Evolutionary conservation across 2,888 invertebrate species (phyloP), one percentile per base, ranked within the genome.

Genomic region (Amphipyra berbera): DNA sequence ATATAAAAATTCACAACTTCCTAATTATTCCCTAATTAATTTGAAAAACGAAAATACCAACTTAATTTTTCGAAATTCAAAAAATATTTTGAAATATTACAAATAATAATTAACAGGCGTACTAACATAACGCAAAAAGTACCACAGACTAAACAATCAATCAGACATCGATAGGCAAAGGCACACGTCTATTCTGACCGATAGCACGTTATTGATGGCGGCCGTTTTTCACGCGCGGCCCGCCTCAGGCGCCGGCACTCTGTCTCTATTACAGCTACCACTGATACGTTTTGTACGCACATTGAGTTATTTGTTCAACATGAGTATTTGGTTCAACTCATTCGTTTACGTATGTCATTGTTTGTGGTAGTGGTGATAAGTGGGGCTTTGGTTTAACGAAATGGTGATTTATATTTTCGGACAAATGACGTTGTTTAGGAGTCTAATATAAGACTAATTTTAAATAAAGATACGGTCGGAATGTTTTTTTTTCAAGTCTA

Each of bases 201-300:
- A 85, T 87, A 89, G 80, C 84, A 76, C 65, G 83, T 89, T 90
- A 93, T 90, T 88, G 87, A 92, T 93, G 87, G 84, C 72, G 54
- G 76, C 73, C 82, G 88, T 93, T 91, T 90, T 90, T 92, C 92
- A 90, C 78, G 65, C 72, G 69, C 67, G 73, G 62, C 76, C 73
- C 75, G 77, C 82, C 80, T 68, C 76, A 58, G 84, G 87, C 82
- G 67, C 82, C 80, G 71, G 74, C 82, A 81, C 82, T 85, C 80
- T 78, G 81, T 86, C 87, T 86, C 87, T 83, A 87, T 88, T 84
- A 83, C 82, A 71, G 67, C 59, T 61, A 76, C 77, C 67, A 75
- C 76, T 66, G 76, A 79, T 78, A 77, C 71, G 78, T 79, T 75
- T 77, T 79, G 78, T 80, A 73, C 78, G 68, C 75, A 73, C 74